phyloP scores from a whole-genome alignment of 2,888 invertebrate genomes.

The Clunio marinus region DNA sequence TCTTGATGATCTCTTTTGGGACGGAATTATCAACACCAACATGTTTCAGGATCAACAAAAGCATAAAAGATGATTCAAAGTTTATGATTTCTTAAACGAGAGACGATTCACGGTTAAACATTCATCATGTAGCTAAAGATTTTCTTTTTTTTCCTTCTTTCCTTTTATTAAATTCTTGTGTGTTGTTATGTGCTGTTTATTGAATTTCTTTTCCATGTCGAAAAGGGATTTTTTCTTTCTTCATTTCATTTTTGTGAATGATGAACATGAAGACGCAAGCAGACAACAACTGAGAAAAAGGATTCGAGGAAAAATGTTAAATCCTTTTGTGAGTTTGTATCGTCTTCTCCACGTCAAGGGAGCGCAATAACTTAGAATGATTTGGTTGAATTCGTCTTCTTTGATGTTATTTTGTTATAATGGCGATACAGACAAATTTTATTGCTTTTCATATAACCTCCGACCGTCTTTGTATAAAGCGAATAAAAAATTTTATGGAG shows the following conservation, averaged over 20 bases:
- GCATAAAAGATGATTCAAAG: conserved; percentile 6
- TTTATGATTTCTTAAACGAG: conserved; percentile 9
- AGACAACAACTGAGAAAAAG: conserved; percentile 25
- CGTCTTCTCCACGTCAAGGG: too few relatives aligned
- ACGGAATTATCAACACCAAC: not conserved
- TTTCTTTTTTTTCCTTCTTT: too few relatives aligned
- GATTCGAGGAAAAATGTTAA: not conserved
- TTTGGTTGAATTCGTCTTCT: not conserved
- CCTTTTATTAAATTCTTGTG: conserved; percentile 27
- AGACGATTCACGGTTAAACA: not conserved
- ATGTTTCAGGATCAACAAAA: not conserved
- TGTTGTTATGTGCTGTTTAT: conserved; percentile 12
- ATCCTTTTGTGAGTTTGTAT: not conserved
- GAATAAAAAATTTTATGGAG: conserved; percentile 30
- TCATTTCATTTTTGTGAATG: conserved; percentile 20
- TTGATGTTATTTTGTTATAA: not conserved
- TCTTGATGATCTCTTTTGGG: not conserved
- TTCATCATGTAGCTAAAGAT: not conserved
- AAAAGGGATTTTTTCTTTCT: not conserved
- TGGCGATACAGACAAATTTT: not conserved
- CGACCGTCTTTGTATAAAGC: not conserved
- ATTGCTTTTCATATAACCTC: not conserved
- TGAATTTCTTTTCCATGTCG: conserved; percentile 23
- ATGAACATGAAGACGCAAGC: conserved; percentile 25
- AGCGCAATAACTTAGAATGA: not conserved